A percentile compares a stretch with the other conserved stretches of the same genome.
Conservation (phyloP, 2,113 vertebrate species). For the Pogona vitticeps region DNA sequence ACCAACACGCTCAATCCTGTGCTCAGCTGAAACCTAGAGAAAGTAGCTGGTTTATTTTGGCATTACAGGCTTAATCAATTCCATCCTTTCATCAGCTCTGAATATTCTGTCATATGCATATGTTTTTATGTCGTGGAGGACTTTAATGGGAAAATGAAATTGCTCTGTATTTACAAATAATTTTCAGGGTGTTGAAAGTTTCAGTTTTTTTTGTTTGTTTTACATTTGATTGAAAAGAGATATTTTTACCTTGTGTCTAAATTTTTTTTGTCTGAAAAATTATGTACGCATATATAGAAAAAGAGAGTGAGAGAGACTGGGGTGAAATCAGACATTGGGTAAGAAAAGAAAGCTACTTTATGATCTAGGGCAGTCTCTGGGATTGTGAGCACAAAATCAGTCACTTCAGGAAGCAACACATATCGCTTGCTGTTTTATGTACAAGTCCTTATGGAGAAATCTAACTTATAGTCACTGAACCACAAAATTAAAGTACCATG, state of each 20-base stretch:
- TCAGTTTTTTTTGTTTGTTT: not conserved
- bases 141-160: not conserved
- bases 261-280: too few relatives aligned
- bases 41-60: too few relatives aligned
- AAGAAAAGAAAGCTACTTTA: not conserved
- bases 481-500: constrained; percentile 80
- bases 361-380: constrained; percentile 43
- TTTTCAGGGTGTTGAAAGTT: not conserved
- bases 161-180: not conserved
- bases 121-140: not conserved
- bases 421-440: constrained; percentile 72
- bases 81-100: not conserved
- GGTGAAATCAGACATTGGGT: not conserved
- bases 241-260: not conserved
- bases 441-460: constrained; percentile 68
- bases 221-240: not conserved
- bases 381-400: constrained; percentile 63
- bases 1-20: not conserved
- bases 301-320: not conserved
- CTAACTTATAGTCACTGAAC: constrained; percentile 79
- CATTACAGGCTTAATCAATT: too few relatives aligned
- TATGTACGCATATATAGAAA: too few relatives aligned
- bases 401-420: constrained; percentile 65
- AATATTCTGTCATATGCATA: not conserved
- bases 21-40: too few relatives aligned